A percentile compares a stretch with the other conserved stretches of the same genome.
Conservation (phyloP, 2,888 invertebrate species). For the Phaedon cochleariae region DNA sequence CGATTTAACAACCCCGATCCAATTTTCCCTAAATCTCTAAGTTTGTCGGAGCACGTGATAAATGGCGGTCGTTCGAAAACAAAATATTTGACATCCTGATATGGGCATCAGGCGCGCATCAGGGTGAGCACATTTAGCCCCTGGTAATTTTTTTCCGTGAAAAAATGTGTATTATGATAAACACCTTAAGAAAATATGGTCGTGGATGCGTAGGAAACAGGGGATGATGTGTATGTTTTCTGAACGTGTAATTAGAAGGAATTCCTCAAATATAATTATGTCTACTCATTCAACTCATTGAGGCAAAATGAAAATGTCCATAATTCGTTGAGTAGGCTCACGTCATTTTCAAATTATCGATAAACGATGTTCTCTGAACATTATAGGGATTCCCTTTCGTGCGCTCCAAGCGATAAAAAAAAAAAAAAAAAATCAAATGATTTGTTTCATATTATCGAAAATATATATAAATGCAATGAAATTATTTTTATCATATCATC, state of each 20-base stretch:
- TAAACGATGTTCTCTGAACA: too few species aligned
- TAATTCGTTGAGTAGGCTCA: too few species aligned
- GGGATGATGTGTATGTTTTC: slow-evolving; percentile 29
- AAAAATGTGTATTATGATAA: slow-evolving; percentile 28
- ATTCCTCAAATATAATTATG: slow-evolving; percentile 1
- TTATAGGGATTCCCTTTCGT: too few species aligned
- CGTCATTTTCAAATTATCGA: too few species aligned
- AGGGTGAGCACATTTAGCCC: neutral
- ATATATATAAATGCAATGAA: too few species aligned
- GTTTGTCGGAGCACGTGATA: neutral
- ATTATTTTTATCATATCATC: too few species aligned
- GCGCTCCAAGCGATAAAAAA: too few species aligned
- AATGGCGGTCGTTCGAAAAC: neutral
- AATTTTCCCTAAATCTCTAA: too few species aligned
- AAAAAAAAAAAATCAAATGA: too few species aligned
- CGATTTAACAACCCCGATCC: too few species aligned
- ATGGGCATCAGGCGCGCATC: neutral
- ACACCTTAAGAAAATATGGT: slow-evolving; percentile 33
- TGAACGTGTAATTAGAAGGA: slow-evolving; percentile 22
- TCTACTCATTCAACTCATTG: neutral
- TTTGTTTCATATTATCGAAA: too few species aligned
- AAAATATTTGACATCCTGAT: neutral
- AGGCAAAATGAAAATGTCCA: neutral
- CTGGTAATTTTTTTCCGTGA: slow-evolving; percentile 29
- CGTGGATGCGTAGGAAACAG: slow-evolving; percentile 19